Evolutionary conservation across 2,113 vertebrate genomes (phyloP).

Genomic region (Cyprinodon brontotheroides): DNA sequence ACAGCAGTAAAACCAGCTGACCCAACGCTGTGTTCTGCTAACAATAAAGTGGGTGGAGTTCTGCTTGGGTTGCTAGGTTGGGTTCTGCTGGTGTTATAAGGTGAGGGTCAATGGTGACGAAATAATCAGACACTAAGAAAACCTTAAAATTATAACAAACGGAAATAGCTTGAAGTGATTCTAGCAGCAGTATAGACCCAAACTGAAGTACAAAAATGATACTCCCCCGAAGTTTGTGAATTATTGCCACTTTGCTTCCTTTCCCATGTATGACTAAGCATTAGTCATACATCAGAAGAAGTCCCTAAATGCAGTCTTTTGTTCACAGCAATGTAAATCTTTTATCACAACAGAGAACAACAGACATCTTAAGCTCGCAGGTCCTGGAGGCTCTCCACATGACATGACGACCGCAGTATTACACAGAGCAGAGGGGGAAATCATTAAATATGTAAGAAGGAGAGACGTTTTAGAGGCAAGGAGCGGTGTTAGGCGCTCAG

Average conservation of each 20-base stretch:
- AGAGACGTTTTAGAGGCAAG: conserved; percentile 15
- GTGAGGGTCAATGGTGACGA: too few species aligned
- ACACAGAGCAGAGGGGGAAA: conserved; percentile 30
- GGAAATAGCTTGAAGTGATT: too few species aligned
- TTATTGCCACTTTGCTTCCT: neutral
- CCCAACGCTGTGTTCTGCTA: too few species aligned
- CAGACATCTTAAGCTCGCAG: conserved; percentile 26
- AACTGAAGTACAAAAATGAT: too few species aligned
- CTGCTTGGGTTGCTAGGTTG: too few species aligned
- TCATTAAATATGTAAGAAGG: conserved; percentile 67
- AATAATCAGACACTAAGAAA: too few species aligned
- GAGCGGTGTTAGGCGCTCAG: neutral
- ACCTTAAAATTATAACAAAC: too few species aligned
- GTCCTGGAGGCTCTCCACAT: conserved; percentile 30
- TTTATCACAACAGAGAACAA: conserved; percentile 51
- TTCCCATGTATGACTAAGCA: conserved; percentile 41
- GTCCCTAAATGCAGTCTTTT: conserved; percentile 16
- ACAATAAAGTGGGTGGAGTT: too few species aligned
- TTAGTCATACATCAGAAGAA: conserved; percentile 40
- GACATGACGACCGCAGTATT: conserved; percentile 55
- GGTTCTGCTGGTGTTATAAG: too few species aligned
- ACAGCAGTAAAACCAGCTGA: too few species aligned
- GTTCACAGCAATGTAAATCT: conserved; percentile 57
- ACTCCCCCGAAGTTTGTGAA: neutral
- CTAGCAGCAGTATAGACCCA: too few species aligned